phyloP scores from a whole-genome alignment of 2,113 vertebrate species.

The Callopanchax toddi region DNA sequence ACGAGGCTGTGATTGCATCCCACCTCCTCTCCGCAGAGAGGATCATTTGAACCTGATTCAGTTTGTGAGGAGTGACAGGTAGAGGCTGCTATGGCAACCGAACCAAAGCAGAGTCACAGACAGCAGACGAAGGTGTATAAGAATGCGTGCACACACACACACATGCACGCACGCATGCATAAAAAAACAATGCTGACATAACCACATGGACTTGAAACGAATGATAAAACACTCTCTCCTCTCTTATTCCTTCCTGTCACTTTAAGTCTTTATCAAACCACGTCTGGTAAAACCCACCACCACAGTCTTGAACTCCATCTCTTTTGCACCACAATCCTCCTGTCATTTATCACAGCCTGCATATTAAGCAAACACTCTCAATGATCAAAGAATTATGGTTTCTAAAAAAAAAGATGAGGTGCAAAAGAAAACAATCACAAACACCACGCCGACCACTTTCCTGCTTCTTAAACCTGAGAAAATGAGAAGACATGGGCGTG shows the following conservation, averaged over 20 bases:
- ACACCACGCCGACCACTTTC: neutral
- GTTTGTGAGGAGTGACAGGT: conserved; percentile 72
- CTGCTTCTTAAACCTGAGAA: conserved; percentile 18
- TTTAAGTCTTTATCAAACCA: conserved; percentile 52
- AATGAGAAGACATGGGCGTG: conserved; percentile 19
- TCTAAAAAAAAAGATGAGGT: neutral
- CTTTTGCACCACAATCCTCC: conserved; percentile 3
- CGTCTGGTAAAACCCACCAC: conserved; percentile 51
- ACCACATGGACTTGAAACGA: conserved; percentile 51
- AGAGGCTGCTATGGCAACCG: conserved; percentile 78
- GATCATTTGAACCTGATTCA: conserved; percentile 63
- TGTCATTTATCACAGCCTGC: conserved; percentile 11
- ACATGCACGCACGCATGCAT: conserved; percentile 28
- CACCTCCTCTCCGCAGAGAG: conserved; percentile 56
- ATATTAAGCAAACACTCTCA: too few relatives aligned
- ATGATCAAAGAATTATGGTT: neutral
- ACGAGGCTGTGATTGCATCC: conserved; percentile 56
- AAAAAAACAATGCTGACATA: conserved; percentile 45
- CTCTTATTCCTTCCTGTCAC: conserved; percentile 49
- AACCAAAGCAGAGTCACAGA: conserved; percentile 61
- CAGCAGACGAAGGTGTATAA: conserved; percentile 46
- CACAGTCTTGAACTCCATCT: conserved; percentile 24
- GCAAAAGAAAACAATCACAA: conserved; percentile 14
- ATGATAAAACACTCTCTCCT: conserved; percentile 57
- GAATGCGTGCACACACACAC: conserved; percentile 14